phyloP scores from a whole-genome alignment of 2,113 vertebrate species.

The Martes martes region DNA sequence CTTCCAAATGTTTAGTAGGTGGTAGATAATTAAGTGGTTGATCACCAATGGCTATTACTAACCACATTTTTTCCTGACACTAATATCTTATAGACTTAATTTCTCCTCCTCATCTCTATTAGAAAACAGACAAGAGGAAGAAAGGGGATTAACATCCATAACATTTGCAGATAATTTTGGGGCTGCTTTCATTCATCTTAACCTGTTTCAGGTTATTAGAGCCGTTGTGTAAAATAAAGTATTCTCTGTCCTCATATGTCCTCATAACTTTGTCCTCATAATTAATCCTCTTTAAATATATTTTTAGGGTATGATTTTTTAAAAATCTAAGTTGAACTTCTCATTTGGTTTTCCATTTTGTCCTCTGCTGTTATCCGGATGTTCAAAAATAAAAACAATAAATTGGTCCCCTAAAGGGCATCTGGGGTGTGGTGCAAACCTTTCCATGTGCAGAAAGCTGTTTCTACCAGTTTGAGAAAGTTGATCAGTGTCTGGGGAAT shows the following conservation, averaged over 20 bases:
- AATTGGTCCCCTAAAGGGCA: neutral
- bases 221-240: neutral
- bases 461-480: neutral
- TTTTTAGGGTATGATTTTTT: neutral
- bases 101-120: neutral
- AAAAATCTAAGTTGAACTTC: neutral
- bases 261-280: neutral
- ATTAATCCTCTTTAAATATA: neutral
- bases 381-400: neutral
- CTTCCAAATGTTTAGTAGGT: neutral
- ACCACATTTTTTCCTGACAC: neutral
- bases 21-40: neutral
- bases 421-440: neutral
- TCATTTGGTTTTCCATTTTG: neutral
- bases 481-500: neutral
- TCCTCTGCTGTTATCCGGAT: neutral
- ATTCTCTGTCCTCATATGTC: neutral
- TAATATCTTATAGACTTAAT: neutral
- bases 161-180: neutral
- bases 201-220: neutral
- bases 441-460: neutral
- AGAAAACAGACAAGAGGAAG: neutral
- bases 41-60: neutral
- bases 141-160: neutral
- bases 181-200: neutral